Conservation (phyloP, 2,888 invertebrate genomes). For the Nudaria mundana region DNA sequence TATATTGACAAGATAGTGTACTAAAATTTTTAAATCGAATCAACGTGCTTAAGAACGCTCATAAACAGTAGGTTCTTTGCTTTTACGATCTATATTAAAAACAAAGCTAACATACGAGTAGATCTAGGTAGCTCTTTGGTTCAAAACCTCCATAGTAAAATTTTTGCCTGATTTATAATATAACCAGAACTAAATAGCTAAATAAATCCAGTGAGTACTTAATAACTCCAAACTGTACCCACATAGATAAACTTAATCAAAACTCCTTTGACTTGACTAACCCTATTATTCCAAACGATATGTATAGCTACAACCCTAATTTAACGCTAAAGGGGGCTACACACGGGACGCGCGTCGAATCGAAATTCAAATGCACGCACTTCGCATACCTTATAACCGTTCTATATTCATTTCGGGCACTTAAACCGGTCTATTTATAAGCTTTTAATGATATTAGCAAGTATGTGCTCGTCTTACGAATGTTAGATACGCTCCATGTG, state of each 20-base stretch:
- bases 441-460: constrained; percentile 44
- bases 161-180: too few species aligned
- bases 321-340: constrained; percentile 24
- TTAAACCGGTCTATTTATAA: constrained; percentile 41
- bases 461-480: constrained; percentile 33
- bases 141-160: too few species aligned
- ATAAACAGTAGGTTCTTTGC: too few species aligned
- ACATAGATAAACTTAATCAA: constrained; percentile 19
- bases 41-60: background rate
- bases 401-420: constrained; percentile 24
- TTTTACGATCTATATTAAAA: too few species aligned
- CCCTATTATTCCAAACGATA: constrained; percentile 11
- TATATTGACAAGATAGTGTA: too few species aligned
- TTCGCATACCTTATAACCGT: constrained; percentile 30
- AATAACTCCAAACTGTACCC: constrained; percentile 11
- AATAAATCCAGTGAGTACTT: too few species aligned
- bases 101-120: too few species aligned
- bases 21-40: too few species aligned
- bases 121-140: too few species aligned
- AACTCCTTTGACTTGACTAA: constrained; percentile 18
- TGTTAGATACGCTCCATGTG: constrained; percentile 29
- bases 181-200: too few species aligned
- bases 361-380: constrained; percentile 31
- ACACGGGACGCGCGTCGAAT: constrained; percentile 33
- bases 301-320: constrained; percentile 28